Evolutionary conservation across 30 jellyfish, hydroid and myxozoan genomes (phyloP).

Genomic region (Turritopsis dohrnii): DNA sequence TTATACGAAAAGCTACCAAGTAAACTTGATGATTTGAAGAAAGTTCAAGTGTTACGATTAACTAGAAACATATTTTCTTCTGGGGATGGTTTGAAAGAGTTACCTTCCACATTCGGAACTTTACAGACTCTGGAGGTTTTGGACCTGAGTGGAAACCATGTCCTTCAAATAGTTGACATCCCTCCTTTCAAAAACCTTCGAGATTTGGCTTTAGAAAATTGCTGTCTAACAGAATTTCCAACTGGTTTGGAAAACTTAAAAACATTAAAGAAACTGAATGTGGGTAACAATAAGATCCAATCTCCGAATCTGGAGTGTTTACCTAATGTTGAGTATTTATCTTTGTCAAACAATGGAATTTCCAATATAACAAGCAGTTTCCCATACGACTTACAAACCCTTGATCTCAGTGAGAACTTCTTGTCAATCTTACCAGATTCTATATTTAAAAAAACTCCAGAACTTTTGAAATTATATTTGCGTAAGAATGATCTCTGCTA

Average conservation of each 20-base stretch:
- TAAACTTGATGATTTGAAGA: background rate
- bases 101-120: conserved; percentile 18
- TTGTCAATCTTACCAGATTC: conserved; percentile 1
- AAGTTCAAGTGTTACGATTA: conserved; percentile 11
- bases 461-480: conserved; percentile 46
- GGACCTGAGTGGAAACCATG: conserved; percentile 39
- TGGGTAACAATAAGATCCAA: conserved; percentile 20
- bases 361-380: background rate
- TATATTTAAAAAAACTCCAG: background rate
- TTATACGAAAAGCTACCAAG: background rate
- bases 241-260: conserved; percentile 15
- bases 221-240: conserved; percentile 43
- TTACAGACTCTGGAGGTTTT: conserved; percentile 12
- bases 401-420: conserved; percentile 29
- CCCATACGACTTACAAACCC: background rate
- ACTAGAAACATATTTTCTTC: background rate
- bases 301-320: background rate
- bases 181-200: conserved; percentile 22
- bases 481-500: conserved; percentile 30
- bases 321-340: conserved; percentile 6
- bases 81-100: conserved; percentile 8
- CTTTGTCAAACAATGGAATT: conserved; percentile 15
- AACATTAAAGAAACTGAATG: background rate
- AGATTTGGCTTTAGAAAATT: conserved; percentile 37
- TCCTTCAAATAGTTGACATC: conserved; percentile 14